Conservation (phyloP, 2,888 invertebrate genomes). For the Meliscaeva auricollis region DNA sequence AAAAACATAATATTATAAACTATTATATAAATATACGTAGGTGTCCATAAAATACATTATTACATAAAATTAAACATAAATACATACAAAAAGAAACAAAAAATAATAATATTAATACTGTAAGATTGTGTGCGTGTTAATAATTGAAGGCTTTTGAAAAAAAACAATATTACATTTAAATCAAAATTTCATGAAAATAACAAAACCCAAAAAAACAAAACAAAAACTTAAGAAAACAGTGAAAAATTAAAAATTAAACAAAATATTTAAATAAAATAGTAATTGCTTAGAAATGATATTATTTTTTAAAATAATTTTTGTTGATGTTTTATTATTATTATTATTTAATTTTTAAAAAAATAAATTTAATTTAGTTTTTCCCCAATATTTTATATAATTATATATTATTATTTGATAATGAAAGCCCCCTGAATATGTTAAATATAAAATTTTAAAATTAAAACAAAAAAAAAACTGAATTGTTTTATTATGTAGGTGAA, state of each 20-base stretch:
- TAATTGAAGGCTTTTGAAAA: conserved; percentile 69
- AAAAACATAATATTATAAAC: conserved; percentile 59
- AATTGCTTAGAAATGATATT: conserved; percentile 75
- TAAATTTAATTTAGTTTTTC: conserved; percentile 74
- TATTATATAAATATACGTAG: conserved; percentile 72
- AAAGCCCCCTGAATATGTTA: conserved; percentile 69
- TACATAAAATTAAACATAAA: conserved; percentile 50
- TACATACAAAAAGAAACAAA: conserved; percentile 50
- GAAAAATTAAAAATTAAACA: conserved; percentile 42
- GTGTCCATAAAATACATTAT: conserved; percentile 71
- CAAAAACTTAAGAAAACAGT: conserved; percentile 51
- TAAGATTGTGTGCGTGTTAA: conserved; percentile 76
- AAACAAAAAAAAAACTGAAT: conserved; percentile 43
- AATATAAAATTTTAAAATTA: conserved; percentile 59
- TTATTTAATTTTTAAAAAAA: conserved; percentile 74
- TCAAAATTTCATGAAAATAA: conserved; percentile 23
- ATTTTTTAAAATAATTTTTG: conserved; percentile 74
- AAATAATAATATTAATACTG: conserved; percentile 49
- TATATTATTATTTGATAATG: conserved; percentile 71
- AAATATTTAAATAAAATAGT: conserved; percentile 46
- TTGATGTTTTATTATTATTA: conserved; percentile 75
- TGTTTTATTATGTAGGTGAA: conserved; percentile 72
- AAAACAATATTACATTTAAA: conserved; percentile 32
- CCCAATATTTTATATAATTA: conserved; percentile 49
- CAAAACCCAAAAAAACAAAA: conserved; percentile 13